Percentiles rank a stretch among this genome's conserved stretches.
These are phyloP conservation scores for Choristoneura fumiferana DNA, from an alignment of 1,140 invertebrate genomes.

Conservation along the genomic window DNA sequence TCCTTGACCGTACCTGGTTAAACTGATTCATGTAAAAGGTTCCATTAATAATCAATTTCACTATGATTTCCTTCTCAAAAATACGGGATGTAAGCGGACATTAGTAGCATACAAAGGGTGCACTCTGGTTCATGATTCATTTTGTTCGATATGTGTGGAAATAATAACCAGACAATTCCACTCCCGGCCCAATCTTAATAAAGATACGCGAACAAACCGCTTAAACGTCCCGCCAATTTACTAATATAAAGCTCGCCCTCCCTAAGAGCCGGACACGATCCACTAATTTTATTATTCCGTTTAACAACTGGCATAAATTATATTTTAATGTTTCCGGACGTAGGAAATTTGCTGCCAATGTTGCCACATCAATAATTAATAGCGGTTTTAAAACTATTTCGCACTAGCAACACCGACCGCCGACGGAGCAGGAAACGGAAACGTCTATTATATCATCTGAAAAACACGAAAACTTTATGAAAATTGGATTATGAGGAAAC, in stretches of 20 bases:
- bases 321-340: constrained; percentile 74
- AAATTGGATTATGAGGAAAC: constrained; percentile 54
- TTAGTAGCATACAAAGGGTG: too few species aligned
- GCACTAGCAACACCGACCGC: constrained; percentile 57
- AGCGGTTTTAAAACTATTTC: constrained; percentile 67
- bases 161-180: too few species aligned
- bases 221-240: constrained; percentile 60
- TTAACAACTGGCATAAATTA: constrained; percentile 68
- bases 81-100: too few species aligned
- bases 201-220: too few species aligned
- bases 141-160: too few species aligned
- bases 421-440: constrained; percentile 63
- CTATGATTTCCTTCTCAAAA: too few species aligned
- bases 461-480: constrained; percentile 57
- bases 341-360: constrained; percentile 58
- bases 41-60: too few species aligned
- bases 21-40: too few species aligned
- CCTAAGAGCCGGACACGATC: constrained; percentile 52
- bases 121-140: too few species aligned
- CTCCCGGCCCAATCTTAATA: too few species aligned
- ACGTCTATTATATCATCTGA: constrained; percentile 63
- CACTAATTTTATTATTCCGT: constrained; percentile 64
- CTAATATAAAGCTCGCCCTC: constrained; percentile 69
- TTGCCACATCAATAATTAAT: constrained; percentile 70
- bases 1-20: too few species aligned